phyloP scores from a whole-genome alignment of 2,113 vertebrate species.

The Hypocryptadius cinnamomeus region DNA sequence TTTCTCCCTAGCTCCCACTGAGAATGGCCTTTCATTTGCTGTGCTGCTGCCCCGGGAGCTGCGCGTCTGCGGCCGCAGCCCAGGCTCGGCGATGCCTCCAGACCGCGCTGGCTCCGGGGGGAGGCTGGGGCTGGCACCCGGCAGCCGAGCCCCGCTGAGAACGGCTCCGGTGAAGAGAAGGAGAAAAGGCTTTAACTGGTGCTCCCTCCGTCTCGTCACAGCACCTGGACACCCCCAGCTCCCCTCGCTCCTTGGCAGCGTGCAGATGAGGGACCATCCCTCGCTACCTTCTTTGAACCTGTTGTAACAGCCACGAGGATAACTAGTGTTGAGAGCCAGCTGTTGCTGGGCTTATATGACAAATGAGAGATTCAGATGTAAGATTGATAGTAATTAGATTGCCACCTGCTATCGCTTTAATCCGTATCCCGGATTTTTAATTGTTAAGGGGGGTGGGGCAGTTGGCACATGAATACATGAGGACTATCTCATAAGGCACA shows the following conservation, averaged over 20 bases:
- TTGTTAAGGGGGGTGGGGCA: background rate
- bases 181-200: background rate
- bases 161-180: rapidly evolving
- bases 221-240: background rate
- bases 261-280: background rate
- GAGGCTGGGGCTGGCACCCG: background rate
- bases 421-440: conserved; percentile 36
- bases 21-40: background rate
- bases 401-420: conserved; percentile 63
- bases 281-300: conserved; percentile 26
- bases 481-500: background rate
- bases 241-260: background rate
- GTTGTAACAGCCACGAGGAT: background rate
- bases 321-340: conserved; percentile 46
- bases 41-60: background rate
- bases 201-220: rapidly evolving
- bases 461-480: conserved; percentile 4
- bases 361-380: conserved; percentile 46
- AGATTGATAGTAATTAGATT: conserved; percentile 58
- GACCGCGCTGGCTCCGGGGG: rapidly evolving
- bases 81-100: background rate
- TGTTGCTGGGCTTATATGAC: conserved; percentile 38
- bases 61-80: background rate
- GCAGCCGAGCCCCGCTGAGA: rapidly evolving
- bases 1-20: background rate